Percentiles rank a stretch among this genome's conserved stretches.
These are phyloP conservation scores for Salvator merianae DNA, from an alignment of 2,113 vertebrate species.

Conservation along the genomic window DNA sequence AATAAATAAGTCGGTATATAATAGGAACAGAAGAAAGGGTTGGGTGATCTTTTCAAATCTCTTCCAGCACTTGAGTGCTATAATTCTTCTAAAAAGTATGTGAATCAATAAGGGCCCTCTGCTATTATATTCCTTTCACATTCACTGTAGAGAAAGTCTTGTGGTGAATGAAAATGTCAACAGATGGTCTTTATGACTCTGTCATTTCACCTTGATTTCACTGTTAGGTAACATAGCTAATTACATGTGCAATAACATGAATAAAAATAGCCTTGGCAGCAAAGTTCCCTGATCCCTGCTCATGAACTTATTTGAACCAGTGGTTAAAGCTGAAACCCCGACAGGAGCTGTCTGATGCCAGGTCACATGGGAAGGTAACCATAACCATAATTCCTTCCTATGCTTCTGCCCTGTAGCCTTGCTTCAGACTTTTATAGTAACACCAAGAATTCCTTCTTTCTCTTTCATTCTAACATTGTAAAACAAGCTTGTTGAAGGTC, in stretches of 20 bases:
- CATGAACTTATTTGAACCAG: slow-evolving; percentile 7
- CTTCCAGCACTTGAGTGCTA: neutral
- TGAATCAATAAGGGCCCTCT: neutral
- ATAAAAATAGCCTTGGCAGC: neutral
- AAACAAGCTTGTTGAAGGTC: neutral
- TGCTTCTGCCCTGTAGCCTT: neutral
- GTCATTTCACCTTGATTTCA: slow-evolving; percentile 18
- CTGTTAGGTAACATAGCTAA: slow-evolving; percentile 13
- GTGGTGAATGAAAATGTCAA: neutral
- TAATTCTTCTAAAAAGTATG: neutral
- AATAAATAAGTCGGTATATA: neutral
- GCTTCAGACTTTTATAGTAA: neutral
- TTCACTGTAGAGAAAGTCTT: neutral
- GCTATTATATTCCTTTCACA: neutral
- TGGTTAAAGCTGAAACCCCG: neutral
- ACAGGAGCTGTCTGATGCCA: neutral
- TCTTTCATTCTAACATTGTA: neutral
- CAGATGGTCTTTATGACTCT: neutral
- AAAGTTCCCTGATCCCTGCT: neutral
- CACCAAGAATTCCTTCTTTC: neutral
- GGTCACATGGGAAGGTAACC: neutral
- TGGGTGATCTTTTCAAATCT: neutral
- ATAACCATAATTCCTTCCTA: neutral
- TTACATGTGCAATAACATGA: slow-evolving; percentile 5
- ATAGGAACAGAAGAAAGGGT: neutral